These are phyloP conservation scores for Barbus barbus DNA, from an alignment of 2,113 vertebrate species.

Conservation along the genomic window DNA sequence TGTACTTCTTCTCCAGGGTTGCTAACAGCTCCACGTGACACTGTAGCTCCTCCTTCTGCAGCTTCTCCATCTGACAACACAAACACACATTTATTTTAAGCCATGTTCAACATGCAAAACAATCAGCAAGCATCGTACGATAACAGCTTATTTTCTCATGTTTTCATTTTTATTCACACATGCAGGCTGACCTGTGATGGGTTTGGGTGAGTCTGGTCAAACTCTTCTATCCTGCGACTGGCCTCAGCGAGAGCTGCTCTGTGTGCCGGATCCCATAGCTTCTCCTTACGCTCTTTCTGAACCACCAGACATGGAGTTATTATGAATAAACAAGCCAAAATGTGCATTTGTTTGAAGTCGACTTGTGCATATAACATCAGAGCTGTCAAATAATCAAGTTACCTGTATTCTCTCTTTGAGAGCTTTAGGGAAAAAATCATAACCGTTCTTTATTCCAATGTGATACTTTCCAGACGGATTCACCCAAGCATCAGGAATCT, in stretches of 20 bases:
- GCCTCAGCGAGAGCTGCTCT: conserved; percentile 89
- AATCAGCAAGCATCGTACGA: neutral
- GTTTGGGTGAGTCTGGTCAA: conserved; percentile 82
- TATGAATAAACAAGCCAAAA: neutral
- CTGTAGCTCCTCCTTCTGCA: conserved; percentile 93
- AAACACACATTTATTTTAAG: neutral
- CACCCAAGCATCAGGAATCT: conserved; percentile 89
- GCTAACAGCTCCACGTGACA: conserved; percentile 89
- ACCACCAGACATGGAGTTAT: neutral
- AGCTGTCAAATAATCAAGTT: conserved; percentile 37
- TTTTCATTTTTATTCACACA: neutral
- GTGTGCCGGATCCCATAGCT: conserved; percentile 93
- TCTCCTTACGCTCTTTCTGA: conserved; percentile 98
- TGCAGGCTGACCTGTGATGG: conserved; percentile 81
- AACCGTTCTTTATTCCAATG: conserved; percentile 97
- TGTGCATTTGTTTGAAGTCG: neutral
- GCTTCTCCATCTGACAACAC: conserved; percentile 81
- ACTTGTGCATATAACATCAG: neutral
- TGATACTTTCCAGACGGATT: conserved; percentile 94
- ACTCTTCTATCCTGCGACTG: conserved; percentile 89
- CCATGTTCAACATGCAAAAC: neutral
- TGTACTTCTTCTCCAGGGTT: conserved; percentile 95
- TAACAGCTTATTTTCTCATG: neutral
- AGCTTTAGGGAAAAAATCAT: conserved; percentile 96
- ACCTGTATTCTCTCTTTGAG: conserved; percentile 98